Percentiles rank a stretch among this genome's conserved stretches.
phyloP scores from a whole-genome alignment of 2,888 invertebrate genomes.

The Sussaba pulchella region DNA sequence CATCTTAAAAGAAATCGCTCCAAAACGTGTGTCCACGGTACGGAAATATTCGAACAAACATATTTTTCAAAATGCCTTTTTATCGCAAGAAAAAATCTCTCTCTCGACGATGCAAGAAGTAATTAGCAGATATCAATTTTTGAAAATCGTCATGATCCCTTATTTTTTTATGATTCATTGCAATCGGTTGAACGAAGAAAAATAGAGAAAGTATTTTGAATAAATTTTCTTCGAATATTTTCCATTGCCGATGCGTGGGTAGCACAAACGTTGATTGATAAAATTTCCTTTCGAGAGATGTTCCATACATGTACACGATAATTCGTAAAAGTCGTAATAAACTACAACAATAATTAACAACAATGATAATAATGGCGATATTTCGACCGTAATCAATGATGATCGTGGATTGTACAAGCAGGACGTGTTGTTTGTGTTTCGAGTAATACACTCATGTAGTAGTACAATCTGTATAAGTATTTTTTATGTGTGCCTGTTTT shows the following conservation, averaged over 20 bases:
- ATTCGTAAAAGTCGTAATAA: conserved; percentile 42
- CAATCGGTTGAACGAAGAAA: not conserved
- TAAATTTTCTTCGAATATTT: not conserved
- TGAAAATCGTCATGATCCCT: not conserved
- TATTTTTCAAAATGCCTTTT: too few relatives aligned
- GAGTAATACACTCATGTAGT: not conserved
- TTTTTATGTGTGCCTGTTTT: too few relatives aligned
- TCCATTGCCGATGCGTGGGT: not conserved
- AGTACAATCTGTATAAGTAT: conserved; percentile 53
- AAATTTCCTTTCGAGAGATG: conserved; percentile 45
- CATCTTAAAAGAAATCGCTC: too few relatives aligned
- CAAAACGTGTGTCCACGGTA: too few relatives aligned
- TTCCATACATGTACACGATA: conserved; percentile 61
- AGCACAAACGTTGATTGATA: conserved; percentile 41
- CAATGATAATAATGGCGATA: conserved; percentile 47
- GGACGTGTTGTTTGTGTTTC: conserved; percentile 67
- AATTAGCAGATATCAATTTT: not conserved
- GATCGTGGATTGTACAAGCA: conserved; percentile 70
- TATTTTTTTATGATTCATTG: not conserved
- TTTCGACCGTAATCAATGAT: conserved; percentile 55
- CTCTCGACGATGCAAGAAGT: too few relatives aligned
- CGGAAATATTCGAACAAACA: too few relatives aligned
- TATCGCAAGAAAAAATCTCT: too few relatives aligned
- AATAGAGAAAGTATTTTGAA: not conserved
- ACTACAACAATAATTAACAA: conserved; percentile 43